phyloP scores from a whole-genome alignment of 1,140 invertebrate genomes.

The Zaprionus ghesquierei region DNA sequence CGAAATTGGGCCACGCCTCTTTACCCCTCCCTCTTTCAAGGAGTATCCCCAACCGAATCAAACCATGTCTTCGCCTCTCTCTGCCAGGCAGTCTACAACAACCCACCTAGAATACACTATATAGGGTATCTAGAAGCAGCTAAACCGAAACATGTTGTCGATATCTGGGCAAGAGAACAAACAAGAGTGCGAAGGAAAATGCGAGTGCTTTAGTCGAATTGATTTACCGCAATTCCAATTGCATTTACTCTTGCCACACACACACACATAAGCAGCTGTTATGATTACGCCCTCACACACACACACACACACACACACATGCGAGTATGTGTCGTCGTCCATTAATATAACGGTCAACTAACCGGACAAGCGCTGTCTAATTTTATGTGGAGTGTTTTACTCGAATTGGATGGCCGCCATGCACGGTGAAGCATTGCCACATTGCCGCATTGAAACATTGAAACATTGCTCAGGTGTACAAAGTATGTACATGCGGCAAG shows the following conservation, averaged over 20 bases:
- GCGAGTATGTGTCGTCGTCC: conserved; percentile 5
- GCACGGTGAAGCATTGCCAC: conserved; percentile 3
- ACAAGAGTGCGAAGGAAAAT: neutral
- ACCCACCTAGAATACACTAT: neutral
- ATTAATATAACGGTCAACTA: conserved; percentile 39
- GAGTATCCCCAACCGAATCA: no score
- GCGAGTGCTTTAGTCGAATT: conserved; percentile 15
- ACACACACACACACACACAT: neutral
- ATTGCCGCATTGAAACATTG: neutral
- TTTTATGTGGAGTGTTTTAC: conserved; percentile 18
- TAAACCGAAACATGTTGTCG: neutral
- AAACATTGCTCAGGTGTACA: conserved; percentile 26
- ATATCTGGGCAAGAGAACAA: neutral
- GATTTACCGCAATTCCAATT: conserved; percentile 39
- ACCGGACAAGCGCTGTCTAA: conserved; percentile 14
- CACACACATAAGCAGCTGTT: conserved; percentile 5
- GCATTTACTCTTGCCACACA: neutral
- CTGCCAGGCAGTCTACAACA: no score
- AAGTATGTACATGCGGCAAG: conserved; percentile 26
- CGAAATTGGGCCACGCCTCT: no score
- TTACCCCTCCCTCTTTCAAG: no score
- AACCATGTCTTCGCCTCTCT: no score
- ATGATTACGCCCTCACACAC: conserved; percentile 15
- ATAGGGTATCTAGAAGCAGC: neutral
- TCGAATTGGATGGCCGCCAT: conserved; percentile 7